Evolutionary conservation across 37 sponge, comb jelly and placozoan genomes (phyloP).

Genomic region (Ianthella basta): DNA sequence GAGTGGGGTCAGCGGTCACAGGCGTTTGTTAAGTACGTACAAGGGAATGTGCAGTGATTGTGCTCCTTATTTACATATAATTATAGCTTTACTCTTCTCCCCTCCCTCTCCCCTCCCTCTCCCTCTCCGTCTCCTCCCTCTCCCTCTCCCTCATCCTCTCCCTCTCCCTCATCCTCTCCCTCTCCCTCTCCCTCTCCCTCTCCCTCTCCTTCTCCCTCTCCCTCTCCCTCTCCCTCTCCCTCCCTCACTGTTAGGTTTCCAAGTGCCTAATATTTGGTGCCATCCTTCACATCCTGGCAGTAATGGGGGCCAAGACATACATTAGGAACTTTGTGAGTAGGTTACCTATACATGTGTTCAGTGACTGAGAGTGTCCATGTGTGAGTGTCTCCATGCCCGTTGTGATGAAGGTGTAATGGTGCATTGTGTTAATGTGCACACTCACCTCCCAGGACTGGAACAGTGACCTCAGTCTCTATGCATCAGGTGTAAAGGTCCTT

Average conservation of each 20-base stretch:
- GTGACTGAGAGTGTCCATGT: background rate
- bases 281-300: conserved; percentile 34
- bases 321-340: conserved; percentile 57
- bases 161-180: background rate
- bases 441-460: conserved; percentile 92
- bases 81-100: too few species aligned
- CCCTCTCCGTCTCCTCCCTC: too few species aligned
- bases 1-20: too few species aligned
- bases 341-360: background rate
- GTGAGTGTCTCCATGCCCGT: too few species aligned
- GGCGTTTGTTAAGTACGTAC: too few species aligned
- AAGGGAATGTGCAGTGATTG: too few species aligned
- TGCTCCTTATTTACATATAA: too few species aligned
- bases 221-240: background rate
- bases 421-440: too few species aligned
- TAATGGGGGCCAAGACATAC: conserved; percentile 61
- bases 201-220: conserved; percentile 24
- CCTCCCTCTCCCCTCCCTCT: background rate
- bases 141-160: background rate
- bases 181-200: background rate
- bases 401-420: too few species aligned
- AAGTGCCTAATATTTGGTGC: too few species aligned
- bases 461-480: conserved; percentile 74
- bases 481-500: conserved; percentile 76
- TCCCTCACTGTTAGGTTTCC: too few species aligned